Evolutionary conservation across 2,888 invertebrate species (phyloP).

Genomic region (Azorinus chamasolen): DNA sequence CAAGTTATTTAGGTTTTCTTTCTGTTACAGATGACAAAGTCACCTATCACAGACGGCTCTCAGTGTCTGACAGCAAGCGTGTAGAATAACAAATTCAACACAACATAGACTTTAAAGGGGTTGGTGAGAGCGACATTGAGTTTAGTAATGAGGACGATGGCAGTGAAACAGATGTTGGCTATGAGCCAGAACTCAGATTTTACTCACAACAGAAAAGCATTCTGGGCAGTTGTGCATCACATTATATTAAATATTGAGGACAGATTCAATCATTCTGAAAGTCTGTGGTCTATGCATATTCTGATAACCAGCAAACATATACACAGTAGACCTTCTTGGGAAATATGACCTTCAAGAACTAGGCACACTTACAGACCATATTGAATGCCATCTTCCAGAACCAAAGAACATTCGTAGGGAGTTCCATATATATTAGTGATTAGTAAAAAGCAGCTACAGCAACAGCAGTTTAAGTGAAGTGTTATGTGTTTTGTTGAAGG

Average conservation of each 20-base stretch:
- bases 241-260: conserved; percentile 18
- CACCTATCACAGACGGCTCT: conserved; percentile 2
- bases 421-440: conserved; percentile 11
- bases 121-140: conserved; percentile 4
- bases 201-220: conserved; percentile 12
- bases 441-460: conserved; percentile 19
- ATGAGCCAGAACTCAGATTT: conserved; percentile 6
- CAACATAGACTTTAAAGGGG: conserved; percentile 6
- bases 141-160: too few species aligned
- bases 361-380: background rate
- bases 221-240: background rate
- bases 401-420: too few species aligned
- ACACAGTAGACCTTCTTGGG: conserved; percentile 1
- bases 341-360: conserved; percentile 4
- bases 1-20: conserved; percentile 25
- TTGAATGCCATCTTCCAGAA: conserved; percentile 5
- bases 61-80: background rate
- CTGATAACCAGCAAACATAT: conserved; percentile 11
- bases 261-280: conserved; percentile 26
- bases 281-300: conserved; percentile 21
- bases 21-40: background rate
- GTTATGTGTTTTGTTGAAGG: conserved; percentile 1
- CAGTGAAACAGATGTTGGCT: background rate
- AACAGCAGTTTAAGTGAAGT: background rate
- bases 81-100: background rate